Conservation (phyloP, 2,888 invertebrate species). For the Candidula unifasciata region DNA sequence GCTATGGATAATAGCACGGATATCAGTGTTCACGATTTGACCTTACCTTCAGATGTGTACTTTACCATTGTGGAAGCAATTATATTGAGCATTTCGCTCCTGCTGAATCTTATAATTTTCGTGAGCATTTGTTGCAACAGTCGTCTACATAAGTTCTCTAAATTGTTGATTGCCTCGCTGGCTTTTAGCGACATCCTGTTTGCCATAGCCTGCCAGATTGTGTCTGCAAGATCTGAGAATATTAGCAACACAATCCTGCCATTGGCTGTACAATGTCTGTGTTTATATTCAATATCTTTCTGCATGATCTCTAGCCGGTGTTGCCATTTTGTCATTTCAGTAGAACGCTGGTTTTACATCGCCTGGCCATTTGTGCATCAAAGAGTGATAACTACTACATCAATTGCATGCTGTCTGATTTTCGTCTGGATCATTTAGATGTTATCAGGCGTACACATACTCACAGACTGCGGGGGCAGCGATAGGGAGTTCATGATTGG, state of each 20-base stretch:
- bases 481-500: neutral
- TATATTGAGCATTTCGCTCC: neutral
- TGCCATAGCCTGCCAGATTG: neutral
- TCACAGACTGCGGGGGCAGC: neutral
- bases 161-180: neutral
- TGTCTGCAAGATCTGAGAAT: neutral
- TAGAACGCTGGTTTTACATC: conserved; percentile 12
- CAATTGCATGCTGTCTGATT: neutral
- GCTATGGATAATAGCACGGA: conserved; percentile 10
- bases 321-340: neutral
- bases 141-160: neutral
- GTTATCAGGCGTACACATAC: neutral
- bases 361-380: conserved; percentile 3
- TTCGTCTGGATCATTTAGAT: neutral
- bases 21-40: neutral
- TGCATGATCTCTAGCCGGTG: neutral
- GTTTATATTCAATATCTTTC: neutral
- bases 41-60: too few relatives aligned
- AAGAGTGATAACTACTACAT: neutral
- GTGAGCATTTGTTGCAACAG: neutral
- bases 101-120: neutral
- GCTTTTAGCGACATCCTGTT: conserved; percentile 3
- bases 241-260: neutral
- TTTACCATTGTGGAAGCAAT: neutral
- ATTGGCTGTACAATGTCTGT: neutral